Evolutionary conservation across 2,797 vertebrate genomes (phyloP).

Genomic region (Coendou prehensilis): DNA sequence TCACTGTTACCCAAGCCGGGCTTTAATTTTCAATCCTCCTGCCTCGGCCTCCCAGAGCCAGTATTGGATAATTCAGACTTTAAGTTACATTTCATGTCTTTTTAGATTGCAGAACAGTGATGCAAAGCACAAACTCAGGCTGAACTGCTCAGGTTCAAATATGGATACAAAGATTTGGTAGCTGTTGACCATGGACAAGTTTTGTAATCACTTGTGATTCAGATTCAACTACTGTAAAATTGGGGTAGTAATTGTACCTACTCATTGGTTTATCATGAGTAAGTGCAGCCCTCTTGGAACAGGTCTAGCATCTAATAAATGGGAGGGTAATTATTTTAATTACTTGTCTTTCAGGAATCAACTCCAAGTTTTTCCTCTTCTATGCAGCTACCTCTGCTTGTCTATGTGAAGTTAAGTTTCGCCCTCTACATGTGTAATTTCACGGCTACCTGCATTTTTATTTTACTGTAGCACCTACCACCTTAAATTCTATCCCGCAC

Average conservation of each 20-base stretch:
- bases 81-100: not conserved
- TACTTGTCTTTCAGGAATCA: slow-evolving; percentile 23
- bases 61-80: not conserved
- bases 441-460: not conserved
- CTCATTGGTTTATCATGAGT: not conserved
- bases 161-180: not conserved
- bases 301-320: not conserved
- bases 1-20: not conserved
- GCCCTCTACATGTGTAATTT: not conserved
- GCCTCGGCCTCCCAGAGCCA: not conserved
- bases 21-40: not conserved
- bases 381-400: not conserved
- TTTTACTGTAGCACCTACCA: not conserved
- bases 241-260: not conserved
- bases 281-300: not conserved
- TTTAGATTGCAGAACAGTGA: not conserved
- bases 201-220: not conserved
- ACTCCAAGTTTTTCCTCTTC: not conserved
- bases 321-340: slow-evolving; percentile 28
- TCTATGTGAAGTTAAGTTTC: not conserved
- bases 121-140: not conserved
- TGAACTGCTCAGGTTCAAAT: not conserved
- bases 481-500: not conserved
- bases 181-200: not conserved
- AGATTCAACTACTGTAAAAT: not conserved